phyloP scores from a whole-genome alignment of 2,888 invertebrate genomes.

The Cephonodes hylas region DNA sequence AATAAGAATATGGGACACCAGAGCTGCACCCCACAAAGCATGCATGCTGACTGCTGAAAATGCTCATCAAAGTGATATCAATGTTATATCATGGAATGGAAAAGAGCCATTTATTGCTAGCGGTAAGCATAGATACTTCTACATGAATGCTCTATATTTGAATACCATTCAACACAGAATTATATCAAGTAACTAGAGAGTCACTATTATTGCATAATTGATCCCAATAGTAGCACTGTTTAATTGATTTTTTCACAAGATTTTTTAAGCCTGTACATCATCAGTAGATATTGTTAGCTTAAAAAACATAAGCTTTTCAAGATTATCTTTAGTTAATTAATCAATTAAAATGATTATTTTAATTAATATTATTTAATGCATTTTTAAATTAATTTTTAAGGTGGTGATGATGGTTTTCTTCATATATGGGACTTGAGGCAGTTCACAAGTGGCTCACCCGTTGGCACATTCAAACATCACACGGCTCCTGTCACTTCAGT shows the following conservation, averaged over 20 bases:
- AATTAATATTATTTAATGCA: no score
- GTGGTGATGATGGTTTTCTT: slow-evolving; percentile 97
- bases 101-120: slow-evolving; percentile 95
- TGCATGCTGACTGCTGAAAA: slow-evolving; percentile 93
- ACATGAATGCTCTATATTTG: neutral
- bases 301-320: no score
- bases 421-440: slow-evolving; percentile 98
- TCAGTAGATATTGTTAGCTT: no score
- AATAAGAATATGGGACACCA: slow-evolving; percentile 97
- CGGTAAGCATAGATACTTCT: slow-evolving; percentile 69
- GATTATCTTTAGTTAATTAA: no score
- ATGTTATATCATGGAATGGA: slow-evolving; percentile 98
- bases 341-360: no score
- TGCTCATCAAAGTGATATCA: slow-evolving; percentile 95
- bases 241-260: no score
- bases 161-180: neutral
- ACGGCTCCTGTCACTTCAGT: slow-evolving; percentile 95
- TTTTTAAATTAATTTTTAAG: slow-evolving; percentile 57
- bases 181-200: no score
- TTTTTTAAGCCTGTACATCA: no score
- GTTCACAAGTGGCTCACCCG: slow-evolving; percentile 88
- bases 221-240: no score
- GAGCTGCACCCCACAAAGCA: slow-evolving; percentile 92
- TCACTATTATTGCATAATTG: no score
- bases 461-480: slow-evolving; percentile 98